phyloP scores from a whole-genome alignment of 2,797 vertebrate genomes.

The Glyptemys insculpta region DNA sequence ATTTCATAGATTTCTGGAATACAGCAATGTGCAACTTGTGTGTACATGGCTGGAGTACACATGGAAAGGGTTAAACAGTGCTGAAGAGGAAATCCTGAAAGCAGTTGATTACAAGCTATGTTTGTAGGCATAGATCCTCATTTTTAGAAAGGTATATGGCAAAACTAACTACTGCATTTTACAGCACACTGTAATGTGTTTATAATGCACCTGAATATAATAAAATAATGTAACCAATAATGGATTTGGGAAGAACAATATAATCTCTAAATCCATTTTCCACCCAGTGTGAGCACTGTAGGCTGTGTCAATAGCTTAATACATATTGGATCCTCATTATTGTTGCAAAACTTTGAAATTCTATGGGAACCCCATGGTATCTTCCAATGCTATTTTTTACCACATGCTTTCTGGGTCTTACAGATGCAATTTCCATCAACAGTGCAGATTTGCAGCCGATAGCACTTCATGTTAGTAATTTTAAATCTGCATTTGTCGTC shows the following conservation, averaged over 20 bases:
- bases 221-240: neutral
- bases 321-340: rapidly evolving
- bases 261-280: rapidly evolving
- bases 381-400: neutral
- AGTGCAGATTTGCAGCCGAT: neutral
- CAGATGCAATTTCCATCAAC: neutral
- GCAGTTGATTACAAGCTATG: rapidly evolving
- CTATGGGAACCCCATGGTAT: neutral
- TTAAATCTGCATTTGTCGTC: rapidly evolving
- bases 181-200: neutral
- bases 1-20: neutral
- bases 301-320: neutral
- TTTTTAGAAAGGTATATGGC: neutral
- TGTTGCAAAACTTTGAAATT: rapidly evolving
- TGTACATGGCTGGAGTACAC: neutral
- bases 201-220: neutral
- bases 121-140: neutral
- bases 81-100: neutral
- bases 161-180: neutral
- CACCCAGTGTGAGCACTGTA: neutral
- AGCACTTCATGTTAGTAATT: neutral
- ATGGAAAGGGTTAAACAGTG: neutral
- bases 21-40: neutral
- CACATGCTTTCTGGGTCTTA: rapidly evolving
- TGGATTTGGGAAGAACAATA: neutral